Evolutionary conservation across 2,888 invertebrate genomes (phyloP), one percentile per base, ranked within the genome.

Genomic region (Drosophila mercatorum): DNA sequence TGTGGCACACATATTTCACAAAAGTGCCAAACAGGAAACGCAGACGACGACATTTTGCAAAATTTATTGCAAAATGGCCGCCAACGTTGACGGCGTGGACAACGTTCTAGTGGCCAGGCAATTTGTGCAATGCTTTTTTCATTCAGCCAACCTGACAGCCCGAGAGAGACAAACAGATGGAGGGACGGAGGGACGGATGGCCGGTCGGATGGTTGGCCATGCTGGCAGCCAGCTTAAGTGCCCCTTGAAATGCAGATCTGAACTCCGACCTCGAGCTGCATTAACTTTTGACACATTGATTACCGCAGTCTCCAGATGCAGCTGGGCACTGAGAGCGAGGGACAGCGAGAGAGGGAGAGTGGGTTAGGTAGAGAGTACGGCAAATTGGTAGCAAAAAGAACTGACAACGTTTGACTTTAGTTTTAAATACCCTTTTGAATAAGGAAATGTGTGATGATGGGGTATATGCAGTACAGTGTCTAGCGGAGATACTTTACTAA

Each of bases 21-120:
- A 81, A 81, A 81, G 86, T 83, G 86, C 83, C 81, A 85, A 88
- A 83, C 88, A 78, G 85, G 86, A 86, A 86, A 75, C 82, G 79
- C 78, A 72, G 72, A 75, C 76, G 80, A 79, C 67, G 78, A 77
- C 78, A 86, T 82, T 78, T 77, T 85, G 68, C 55, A 75, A 70
- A 86, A 88, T 83, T 86, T 86, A 88, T 88, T 81, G 74, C 82
- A 68, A 80, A 81, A 75, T 76, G 70, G 80, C 83, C 73, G 71
- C 64, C 68, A 66, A 64, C 56, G 51, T 34, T 58, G 55, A 38
- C 47, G 46, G 44, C 62, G 43, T 56, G 40, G 51, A 66, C 81
- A 79, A 69, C 74, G 60, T 66, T 53, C 64, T 36, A 67, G 68
- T 72, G 47, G 75, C 56, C 64, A 52, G 68, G 65, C 73, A 79